Percentiles rank a stretch among this genome's conserved stretches.
Evolutionary conservation across 2,113 vertebrate genomes (phyloP).

Genomic region (Coptodon rendalli): DNA sequence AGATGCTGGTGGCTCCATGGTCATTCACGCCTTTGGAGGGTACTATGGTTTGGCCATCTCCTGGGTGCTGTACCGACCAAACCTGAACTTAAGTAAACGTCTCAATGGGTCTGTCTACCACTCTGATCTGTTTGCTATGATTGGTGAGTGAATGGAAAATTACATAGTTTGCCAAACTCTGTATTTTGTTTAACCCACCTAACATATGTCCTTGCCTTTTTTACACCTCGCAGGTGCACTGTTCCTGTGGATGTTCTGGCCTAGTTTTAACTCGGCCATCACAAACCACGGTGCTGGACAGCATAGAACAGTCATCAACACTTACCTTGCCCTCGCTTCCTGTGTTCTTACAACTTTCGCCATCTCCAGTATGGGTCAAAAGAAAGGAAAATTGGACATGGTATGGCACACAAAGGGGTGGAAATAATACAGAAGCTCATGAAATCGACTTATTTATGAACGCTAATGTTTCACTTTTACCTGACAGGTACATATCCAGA

Average conservation of each 20-base stretch:
- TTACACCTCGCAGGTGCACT: constrained; percentile 77
- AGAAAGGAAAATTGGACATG: constrained; percentile 92
- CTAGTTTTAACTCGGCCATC: constrained; percentile 94
- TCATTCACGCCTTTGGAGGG: constrained; percentile 90
- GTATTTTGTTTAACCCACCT: background rate
- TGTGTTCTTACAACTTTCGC: constrained; percentile 83
- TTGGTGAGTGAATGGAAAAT: constrained; percentile 72
- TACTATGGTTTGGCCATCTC: constrained; percentile 92
- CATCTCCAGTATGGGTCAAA: constrained; percentile 84
- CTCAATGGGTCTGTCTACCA: constrained; percentile 80
- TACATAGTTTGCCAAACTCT: background rate
- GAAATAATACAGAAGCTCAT: background rate
- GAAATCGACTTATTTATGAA: background rate
- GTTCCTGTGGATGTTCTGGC: constrained; percentile 98
- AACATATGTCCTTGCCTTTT: background rate
- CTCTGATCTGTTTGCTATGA: constrained; percentile 93
- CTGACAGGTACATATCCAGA: constrained; percentile 92
- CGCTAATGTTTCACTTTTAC: background rate
- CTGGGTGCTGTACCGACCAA: constrained; percentile 85
- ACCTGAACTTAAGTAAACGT: constrained; percentile 80
- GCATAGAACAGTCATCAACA: constrained; percentile 89
- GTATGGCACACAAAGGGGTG: constrained; percentile 53
- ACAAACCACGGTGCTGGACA: constrained; percentile 84
- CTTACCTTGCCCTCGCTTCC: constrained; percentile 83
- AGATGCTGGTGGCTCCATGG: constrained; percentile 94